These are phyloP conservation scores for Tylochromis polylepis DNA, from an alignment of 2,113 vertebrate genomes.

Conservation along the genomic window DNA sequence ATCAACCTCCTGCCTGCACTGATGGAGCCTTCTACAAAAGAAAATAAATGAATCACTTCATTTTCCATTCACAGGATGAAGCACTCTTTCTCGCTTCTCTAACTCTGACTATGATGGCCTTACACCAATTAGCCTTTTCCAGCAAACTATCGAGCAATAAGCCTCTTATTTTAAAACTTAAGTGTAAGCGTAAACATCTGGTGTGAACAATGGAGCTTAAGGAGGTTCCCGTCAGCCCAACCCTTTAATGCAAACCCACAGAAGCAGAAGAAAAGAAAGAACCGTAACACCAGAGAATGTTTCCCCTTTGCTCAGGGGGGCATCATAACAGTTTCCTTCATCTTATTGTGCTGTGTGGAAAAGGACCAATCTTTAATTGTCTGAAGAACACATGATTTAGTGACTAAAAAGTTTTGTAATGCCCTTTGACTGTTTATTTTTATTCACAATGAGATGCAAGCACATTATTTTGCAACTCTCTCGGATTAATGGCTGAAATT, in stretches of 20 bases:
- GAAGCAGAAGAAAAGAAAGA: neutral
- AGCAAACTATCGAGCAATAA: neutral
- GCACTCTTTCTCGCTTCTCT: neutral
- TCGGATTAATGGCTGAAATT: neutral
- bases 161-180: neutral
- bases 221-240: neutral
- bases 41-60: neutral
- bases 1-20: neutral
- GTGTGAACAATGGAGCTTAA: neutral
- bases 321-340: neutral
- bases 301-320: neutral
- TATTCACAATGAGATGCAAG: neutral
- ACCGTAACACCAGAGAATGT: neutral
- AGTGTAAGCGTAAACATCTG: neutral
- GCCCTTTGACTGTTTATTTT: neutral
- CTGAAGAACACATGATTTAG: neutral
- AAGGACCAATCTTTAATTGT: neutral
- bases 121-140: neutral
- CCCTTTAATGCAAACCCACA: neutral
- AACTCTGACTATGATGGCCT: neutral
- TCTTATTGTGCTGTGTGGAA: neutral
- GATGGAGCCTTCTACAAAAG: neutral
- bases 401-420: neutral
- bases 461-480: neutral
- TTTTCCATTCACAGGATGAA: neutral